A percentile compares a stretch with the other conserved stretches of the same genome.
These are phyloP conservation scores for Periophthalmus modestus DNA, from an alignment of 2,113 vertebrate genomes.

Conservation along the genomic window DNA sequence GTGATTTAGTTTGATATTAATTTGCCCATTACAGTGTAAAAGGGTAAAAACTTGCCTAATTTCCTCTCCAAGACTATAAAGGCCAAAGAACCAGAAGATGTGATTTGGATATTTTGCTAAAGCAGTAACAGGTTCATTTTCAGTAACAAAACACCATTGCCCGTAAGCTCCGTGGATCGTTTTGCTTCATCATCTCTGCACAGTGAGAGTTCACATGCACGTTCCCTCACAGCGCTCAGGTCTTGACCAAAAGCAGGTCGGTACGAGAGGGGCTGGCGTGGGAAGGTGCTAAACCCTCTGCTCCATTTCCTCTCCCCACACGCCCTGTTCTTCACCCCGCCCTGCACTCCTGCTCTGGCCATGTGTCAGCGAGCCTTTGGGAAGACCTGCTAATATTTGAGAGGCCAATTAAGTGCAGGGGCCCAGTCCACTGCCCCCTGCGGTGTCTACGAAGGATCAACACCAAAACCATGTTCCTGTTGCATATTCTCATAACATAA, in stretches of 20 bases:
- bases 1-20: too few relatives aligned
- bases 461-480: conserved; percentile 56
- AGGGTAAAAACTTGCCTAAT: too few relatives aligned
- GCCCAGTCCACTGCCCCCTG: conserved; percentile 54
- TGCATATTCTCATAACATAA: conserved; percentile 15
- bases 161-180: conserved; percentile 57
- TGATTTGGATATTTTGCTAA: neutral
- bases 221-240: conserved; percentile 52
- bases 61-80: too few relatives aligned
- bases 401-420: conserved; percentile 79
- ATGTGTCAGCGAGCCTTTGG: conserved; percentile 71
- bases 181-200: conserved; percentile 67
- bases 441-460: conserved; percentile 65
- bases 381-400: conserved; percentile 75
- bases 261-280: conserved; percentile 67
- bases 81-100: too few relatives aligned
- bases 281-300: conserved; percentile 78
- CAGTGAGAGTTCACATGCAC: conserved; percentile 55
- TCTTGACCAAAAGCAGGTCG: conserved; percentile 47
- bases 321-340: conserved; percentile 7
- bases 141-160: neutral
- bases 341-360: conserved; percentile 51
- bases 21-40: too few relatives aligned
- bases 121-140: neutral
- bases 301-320: conserved; percentile 77